Conservation (phyloP, 1,140 invertebrate species). For the Agraylea sexmaculata region DNA sequence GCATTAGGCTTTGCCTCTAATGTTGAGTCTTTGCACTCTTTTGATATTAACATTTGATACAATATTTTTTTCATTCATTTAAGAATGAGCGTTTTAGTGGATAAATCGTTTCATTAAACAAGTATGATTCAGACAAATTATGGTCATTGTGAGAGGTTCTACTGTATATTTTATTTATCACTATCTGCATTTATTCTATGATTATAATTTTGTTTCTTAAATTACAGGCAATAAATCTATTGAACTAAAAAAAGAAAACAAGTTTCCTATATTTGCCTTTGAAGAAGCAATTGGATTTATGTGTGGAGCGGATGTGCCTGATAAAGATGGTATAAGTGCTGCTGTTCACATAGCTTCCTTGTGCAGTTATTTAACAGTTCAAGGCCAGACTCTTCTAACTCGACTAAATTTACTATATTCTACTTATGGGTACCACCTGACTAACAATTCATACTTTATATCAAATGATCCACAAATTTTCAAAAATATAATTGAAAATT, state of each 20-base stretch:
- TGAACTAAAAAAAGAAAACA: constrained; percentile 56
- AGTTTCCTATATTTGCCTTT: constrained; percentile 84
- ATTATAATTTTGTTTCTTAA: constrained; percentile 4
- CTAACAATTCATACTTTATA: constrained; percentile 79
- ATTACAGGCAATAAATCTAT: constrained; percentile 56
- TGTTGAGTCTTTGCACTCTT: no score
- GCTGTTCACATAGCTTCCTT: constrained; percentile 70
- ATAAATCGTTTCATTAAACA: no score
- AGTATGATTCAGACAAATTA: no score
- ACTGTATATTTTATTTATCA: neutral
- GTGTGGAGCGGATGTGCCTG: constrained; percentile 74
- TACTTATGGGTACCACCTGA: constrained; percentile 78
- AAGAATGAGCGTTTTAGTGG: neutral
- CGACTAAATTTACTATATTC: constrained; percentile 74
- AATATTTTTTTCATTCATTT: no score
- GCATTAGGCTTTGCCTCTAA: no score
- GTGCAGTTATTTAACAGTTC: constrained; percentile 57
- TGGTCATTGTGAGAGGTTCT: no score
- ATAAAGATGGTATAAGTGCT: constrained; percentile 93
- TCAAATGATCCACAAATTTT: constrained; percentile 66
- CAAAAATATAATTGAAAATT: constrained; percentile 65
- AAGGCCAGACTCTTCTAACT: constrained; percentile 53
- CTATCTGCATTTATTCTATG: no score
- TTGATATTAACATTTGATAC: no score
- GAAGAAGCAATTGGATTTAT: constrained; percentile 96